Evolutionary conservation across 2,113 vertebrate species (phyloP).

Genomic region (Chaetodon auriga): DNA sequence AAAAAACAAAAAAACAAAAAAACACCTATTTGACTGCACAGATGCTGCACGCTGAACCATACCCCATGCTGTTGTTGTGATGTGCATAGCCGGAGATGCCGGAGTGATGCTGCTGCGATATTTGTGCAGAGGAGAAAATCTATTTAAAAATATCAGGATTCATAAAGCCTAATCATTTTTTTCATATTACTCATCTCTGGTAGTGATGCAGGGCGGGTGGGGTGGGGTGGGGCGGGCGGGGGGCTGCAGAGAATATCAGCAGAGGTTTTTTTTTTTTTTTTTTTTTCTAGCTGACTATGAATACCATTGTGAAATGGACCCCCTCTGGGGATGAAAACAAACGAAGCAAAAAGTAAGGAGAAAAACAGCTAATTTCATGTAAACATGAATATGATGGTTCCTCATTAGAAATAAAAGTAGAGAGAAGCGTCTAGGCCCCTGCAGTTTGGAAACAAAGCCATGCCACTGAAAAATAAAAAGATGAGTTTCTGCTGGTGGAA

Average conservation of each 20-base stretch:
- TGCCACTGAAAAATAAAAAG: slow-evolving; percentile 4
- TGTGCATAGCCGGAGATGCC: slow-evolving; percentile 14
- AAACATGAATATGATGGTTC: slow-evolving; percentile 52
- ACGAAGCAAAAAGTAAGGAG: slow-evolving; percentile 35
- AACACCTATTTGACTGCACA: slow-evolving; percentile 41
- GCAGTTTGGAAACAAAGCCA: slow-evolving; percentile 40
- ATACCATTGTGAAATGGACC: slow-evolving; percentile 43
- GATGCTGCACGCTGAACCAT: slow-evolving; percentile 29
- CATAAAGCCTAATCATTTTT: slow-evolving; percentile 52
- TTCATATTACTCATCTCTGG: slow-evolving; percentile 46
- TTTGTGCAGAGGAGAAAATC: slow-evolving; percentile 30
- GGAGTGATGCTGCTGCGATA: slow-evolving; percentile 21
- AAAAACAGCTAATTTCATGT: slow-evolving; percentile 59
- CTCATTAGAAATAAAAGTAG: slow-evolving; percentile 55
- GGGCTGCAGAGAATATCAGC: slow-evolving; percentile 16
- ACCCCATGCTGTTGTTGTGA: slow-evolving; percentile 33
- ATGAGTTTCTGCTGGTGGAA: not conserved
- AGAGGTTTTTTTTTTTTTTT: not conserved
- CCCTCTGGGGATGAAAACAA: slow-evolving; percentile 61
- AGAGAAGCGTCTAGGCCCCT: slow-evolving; percentile 27
- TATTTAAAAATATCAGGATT: slow-evolving; percentile 52
- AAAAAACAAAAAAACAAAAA: slow-evolving; percentile 29
- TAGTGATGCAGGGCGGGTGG: not conserved
- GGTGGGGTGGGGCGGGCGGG: no score
- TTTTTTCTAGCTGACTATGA: slow-evolving; percentile 33